Percentiles rank a stretch among this genome's conserved stretches.
phyloP scores from a whole-genome alignment of 2,888 invertebrate species.

The Salticus scenicus region DNA sequence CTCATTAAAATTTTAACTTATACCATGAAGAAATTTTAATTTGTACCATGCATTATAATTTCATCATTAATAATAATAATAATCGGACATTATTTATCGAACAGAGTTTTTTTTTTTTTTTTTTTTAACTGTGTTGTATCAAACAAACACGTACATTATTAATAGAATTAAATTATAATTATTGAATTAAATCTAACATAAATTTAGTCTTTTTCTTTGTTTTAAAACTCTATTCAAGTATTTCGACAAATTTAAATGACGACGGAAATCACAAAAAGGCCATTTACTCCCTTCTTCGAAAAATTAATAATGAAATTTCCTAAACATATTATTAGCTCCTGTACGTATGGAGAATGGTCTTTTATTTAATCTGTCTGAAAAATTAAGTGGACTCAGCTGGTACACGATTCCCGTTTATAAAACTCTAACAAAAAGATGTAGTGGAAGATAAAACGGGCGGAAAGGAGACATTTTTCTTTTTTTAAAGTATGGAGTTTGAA shows the following conservation, averaged over 20 bases:
- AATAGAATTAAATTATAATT: too few relatives aligned
- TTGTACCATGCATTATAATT: too few relatives aligned
- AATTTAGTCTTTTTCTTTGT: too few relatives aligned
- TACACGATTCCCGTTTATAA: neutral
- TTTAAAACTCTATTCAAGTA: too few relatives aligned
- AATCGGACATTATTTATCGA: too few relatives aligned
- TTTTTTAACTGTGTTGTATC: too few relatives aligned
- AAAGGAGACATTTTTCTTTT: neutral
- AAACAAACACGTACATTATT: too few relatives aligned
- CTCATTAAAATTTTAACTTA: too few relatives aligned
- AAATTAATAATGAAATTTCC: slow-evolving; percentile 11
- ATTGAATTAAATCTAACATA: too few relatives aligned
- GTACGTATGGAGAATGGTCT: neutral
- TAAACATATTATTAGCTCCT: neutral
- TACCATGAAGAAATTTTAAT: too few relatives aligned
- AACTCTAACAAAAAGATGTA: neutral
- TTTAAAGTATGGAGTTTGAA: neutral
- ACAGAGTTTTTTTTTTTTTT: too few relatives aligned
- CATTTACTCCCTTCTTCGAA: neutral
- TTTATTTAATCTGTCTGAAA: neutral
- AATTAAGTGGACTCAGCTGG: slow-evolving; percentile 9
- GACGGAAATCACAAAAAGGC: neutral
- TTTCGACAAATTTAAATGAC: neutral
- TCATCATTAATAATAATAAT: too few relatives aligned
- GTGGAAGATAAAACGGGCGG: neutral